Evolutionary conservation across 2,888 invertebrate genomes (phyloP).

Genomic region (Agonopterix alstromeriana): DNA sequence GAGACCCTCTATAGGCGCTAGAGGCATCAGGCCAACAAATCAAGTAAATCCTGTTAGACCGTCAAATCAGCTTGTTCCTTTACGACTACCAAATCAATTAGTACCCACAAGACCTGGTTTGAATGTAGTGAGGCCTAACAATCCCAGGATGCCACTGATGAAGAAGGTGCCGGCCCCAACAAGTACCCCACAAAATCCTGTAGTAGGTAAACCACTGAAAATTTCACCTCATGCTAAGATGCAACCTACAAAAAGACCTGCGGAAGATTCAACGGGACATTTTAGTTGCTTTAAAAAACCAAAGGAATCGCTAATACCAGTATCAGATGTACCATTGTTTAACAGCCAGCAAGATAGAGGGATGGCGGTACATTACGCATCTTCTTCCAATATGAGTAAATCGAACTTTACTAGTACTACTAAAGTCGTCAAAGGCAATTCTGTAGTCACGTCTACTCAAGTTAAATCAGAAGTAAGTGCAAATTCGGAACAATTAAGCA

Average conservation of each 20-base stretch:
- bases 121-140: conserved; percentile 27
- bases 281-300: conserved; percentile 64
- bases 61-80: conserved; percentile 14
- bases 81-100: conserved; percentile 33
- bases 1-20: conserved; percentile 2
- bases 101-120: conserved; percentile 30
- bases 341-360: conserved; percentile 24
- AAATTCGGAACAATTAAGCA: conserved; percentile 48
- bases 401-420: conserved; percentile 45
- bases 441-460: conserved; percentile 45
- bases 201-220: conserved; percentile 39
- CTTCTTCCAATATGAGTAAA: conserved; percentile 40
- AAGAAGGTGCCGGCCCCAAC: conserved; percentile 26
- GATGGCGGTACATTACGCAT: conserved; percentile 30
- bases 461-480: conserved; percentile 46
- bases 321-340: conserved; percentile 31
- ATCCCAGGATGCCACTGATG: conserved; percentile 31
- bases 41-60: conserved; percentile 11
- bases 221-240: conserved; percentile 41
- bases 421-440: conserved; percentile 46
- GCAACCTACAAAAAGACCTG: conserved; percentile 32
- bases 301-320: conserved; percentile 50
- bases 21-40: conserved; percentile 17
- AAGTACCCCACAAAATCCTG: conserved; percentile 19
- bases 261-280: conserved; percentile 37